A percentile compares a stretch with the other conserved stretches of the same genome.
Conservation (phyloP, 2,888 invertebrate species). For the Perithous albicinctus region DNA sequence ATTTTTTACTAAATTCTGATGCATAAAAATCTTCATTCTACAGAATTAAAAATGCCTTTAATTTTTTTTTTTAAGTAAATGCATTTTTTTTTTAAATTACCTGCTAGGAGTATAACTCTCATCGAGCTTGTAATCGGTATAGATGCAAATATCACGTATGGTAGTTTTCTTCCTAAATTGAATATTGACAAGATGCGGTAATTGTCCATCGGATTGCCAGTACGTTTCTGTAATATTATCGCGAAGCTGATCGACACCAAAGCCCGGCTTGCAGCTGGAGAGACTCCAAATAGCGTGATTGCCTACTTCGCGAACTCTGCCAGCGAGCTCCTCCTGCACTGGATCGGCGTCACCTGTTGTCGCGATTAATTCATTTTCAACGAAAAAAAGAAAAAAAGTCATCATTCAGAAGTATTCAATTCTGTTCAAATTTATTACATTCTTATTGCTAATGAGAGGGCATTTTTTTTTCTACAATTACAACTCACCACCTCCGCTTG, state of each 20-base stretch:
- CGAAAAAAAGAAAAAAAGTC: constrained; percentile 1
- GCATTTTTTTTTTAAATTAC: constrained; percentile 78
- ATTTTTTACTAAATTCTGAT: too few species aligned
- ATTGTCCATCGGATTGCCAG: constrained; percentile 99
- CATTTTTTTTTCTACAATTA: background rate
- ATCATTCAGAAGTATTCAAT: background rate
- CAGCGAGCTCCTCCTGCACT: constrained; percentile 87
- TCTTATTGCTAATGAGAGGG: background rate
- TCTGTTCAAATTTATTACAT: background rate
- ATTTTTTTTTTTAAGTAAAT: too few species aligned
- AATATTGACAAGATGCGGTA: constrained; percentile 98
- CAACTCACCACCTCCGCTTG: constrained; percentile 70
- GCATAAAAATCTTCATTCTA: background rate
- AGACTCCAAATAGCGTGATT: constrained; percentile 98
- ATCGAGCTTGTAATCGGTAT: constrained; percentile 98
- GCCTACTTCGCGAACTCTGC: constrained; percentile 93
- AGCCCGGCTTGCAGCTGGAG: constrained; percentile 99
- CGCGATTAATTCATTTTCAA: background rate
- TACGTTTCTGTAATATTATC: constrained; percentile 99
- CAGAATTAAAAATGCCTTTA: background rate
- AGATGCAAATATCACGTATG: constrained; percentile 97
- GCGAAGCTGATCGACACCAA: constrained; percentile 98
- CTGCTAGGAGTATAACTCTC: constrained; percentile 99
- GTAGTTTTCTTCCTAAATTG: constrained; percentile 98
- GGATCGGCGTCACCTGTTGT: constrained; percentile 85